Conservation (phyloP, 1,140 invertebrate species). For the Drosophila chauvacae region DNA sequence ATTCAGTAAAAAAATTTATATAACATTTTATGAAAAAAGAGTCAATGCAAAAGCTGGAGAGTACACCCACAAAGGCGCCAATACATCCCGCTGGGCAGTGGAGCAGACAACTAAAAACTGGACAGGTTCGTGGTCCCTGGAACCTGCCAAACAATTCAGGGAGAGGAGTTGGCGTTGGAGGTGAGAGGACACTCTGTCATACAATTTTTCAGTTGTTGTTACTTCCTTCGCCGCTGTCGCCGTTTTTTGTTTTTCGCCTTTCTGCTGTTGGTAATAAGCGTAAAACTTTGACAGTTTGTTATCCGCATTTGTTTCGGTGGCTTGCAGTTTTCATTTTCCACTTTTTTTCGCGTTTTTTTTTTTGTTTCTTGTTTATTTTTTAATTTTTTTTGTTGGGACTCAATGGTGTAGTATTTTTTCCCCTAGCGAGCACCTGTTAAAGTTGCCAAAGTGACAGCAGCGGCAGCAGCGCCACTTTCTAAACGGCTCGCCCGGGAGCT, state of each 20-base stretch:
- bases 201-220: slow-evolving; percentile 53
- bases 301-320: slow-evolving; percentile 72
- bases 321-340: slow-evolving; percentile 53
- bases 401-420: slow-evolving; percentile 20
- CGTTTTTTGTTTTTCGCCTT: slow-evolving; percentile 18
- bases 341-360: slow-evolving; percentile 4
- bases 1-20: neutral
- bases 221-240: slow-evolving; percentile 22
- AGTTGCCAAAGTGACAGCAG: slow-evolving; percentile 61
- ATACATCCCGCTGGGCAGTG: slow-evolving; percentile 19
- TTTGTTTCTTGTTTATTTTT: slow-evolving; percentile 25
- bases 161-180: slow-evolving; percentile 19
- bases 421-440: slow-evolving; percentile 72
- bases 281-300: slow-evolving; percentile 81
- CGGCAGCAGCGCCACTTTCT: slow-evolving; percentile 51
- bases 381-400: slow-evolving; percentile 10
- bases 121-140: slow-evolving; percentile 45
- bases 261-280: slow-evolving; percentile 70
- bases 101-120: slow-evolving; percentile 32
- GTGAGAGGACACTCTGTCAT: slow-evolving; percentile 59
- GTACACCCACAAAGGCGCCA: slow-evolving; percentile 22
- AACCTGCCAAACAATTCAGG: slow-evolving; percentile 12
- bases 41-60: neutral
- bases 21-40: neutral
- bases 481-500: slow-evolving; percentile 66